Conservation (phyloP, 1,140 invertebrate genomes). For the Linepithema humile region DNA sequence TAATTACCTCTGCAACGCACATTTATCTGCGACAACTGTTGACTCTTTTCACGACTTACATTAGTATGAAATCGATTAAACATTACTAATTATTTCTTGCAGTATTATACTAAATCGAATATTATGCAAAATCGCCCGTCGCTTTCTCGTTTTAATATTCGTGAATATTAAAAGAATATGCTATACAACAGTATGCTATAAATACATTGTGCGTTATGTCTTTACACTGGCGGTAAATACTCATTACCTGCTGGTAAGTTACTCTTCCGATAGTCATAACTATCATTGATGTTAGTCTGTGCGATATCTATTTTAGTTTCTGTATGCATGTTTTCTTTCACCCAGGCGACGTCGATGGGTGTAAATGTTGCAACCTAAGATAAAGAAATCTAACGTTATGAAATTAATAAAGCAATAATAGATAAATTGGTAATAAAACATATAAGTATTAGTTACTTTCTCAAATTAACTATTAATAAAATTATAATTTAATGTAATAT, state of each 20-base stretch:
- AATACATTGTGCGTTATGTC: neutral
- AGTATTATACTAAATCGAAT: constrained; percentile 37
- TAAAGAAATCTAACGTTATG: neutral
- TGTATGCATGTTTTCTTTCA: constrained; percentile 62
- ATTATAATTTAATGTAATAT: neutral
- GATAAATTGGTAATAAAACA: no score
- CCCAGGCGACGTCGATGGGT: constrained; percentile 79
- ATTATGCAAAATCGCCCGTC: neutral
- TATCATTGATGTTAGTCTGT: neutral
- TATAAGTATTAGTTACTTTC: no score
- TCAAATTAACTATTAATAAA: no score
- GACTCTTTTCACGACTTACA: neutral
- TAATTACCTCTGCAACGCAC: no score
- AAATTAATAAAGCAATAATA: neutral
- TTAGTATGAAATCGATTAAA: constrained; percentile 9
- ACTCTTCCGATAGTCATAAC: constrained; percentile 78
- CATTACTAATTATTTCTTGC: neutral
- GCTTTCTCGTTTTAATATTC: neutral
- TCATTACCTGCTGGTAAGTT: constrained; percentile 76
- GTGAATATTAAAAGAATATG: constrained; percentile 24
- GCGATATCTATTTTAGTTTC: neutral
- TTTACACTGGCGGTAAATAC: constrained; percentile 80
- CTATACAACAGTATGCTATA: constrained; percentile 1
- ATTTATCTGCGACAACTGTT: neutral
- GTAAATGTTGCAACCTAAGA: constrained; percentile 79